Evolutionary conservation across 2,113 vertebrate genomes (phyloP).

Genomic region (Xiphophorus hellerii): DNA sequence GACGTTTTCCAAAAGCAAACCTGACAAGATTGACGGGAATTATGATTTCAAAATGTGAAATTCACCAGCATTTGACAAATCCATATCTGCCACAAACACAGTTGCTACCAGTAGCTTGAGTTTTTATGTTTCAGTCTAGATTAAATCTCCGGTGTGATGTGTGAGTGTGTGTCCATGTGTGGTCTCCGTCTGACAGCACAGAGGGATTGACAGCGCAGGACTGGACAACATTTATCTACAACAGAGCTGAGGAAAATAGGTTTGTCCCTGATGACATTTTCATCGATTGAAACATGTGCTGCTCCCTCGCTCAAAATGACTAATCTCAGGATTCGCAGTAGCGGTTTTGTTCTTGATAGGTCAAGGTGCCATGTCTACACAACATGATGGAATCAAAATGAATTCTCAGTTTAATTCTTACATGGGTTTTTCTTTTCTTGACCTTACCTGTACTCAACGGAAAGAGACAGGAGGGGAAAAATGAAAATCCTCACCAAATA

Average conservation of each 20-base stretch:
- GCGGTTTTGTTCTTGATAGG: conserved; percentile 62
- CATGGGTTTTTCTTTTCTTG: conserved; percentile 66
- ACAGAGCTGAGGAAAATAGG: conserved; percentile 74
- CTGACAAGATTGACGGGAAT: conserved; percentile 65
- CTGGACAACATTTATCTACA: conserved; percentile 77
- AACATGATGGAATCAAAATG: conserved; percentile 56
- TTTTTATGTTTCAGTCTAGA: conserved; percentile 58
- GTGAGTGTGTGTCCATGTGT: conserved; percentile 26
- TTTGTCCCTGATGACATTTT: conserved; percentile 80
- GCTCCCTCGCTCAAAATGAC: conserved; percentile 64
- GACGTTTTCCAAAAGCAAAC: conserved; percentile 29
- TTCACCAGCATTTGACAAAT: conserved; percentile 74
- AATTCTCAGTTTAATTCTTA: conserved; percentile 65
- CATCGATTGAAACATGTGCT: conserved; percentile 79
- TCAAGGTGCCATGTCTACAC: conserved; percentile 61
- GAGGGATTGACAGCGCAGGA: conserved; percentile 63
- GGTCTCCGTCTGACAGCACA: conserved; percentile 48
- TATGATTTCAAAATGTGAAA: conserved; percentile 67
- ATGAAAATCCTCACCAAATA: conserved; percentile 2
- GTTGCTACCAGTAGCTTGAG: conserved; percentile 30
- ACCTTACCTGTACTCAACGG: conserved; percentile 26
- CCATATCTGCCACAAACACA: conserved; percentile 66
- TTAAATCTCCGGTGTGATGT: conserved; percentile 55
- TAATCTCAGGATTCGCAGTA: conserved; percentile 63
- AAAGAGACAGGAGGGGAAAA: background rate